Conservation (phyloP, 2,113 vertebrate genomes). For the Dolichallabes microphthalmus region DNA sequence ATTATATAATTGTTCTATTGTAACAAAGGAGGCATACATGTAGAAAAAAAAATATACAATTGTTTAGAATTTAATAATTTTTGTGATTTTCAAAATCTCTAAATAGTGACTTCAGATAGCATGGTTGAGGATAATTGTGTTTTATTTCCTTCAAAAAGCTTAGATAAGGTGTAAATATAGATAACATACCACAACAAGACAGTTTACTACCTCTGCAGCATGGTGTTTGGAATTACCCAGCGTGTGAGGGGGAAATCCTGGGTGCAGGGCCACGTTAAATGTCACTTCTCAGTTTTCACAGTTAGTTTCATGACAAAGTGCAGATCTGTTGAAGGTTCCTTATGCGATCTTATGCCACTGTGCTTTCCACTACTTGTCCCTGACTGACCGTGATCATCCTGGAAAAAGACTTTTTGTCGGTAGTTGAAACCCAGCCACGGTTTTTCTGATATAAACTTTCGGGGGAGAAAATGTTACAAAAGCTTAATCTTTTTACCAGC, state of each 20-base stretch:
- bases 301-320: slow-evolving; percentile 15
- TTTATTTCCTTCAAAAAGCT: neutral
- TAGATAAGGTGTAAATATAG: neutral
- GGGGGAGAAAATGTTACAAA: neutral
- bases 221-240: slow-evolving; percentile 40
- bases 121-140: neutral
- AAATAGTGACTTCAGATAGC: neutral
- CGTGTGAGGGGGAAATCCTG: slow-evolving; percentile 31
- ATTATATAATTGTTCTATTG: neutral
- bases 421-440: neutral
- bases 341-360: neutral
- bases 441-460: neutral
- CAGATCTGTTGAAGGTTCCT: neutral
- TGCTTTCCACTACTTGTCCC: neutral
- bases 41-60: neutral
- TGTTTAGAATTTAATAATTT: neutral
- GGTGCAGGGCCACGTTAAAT: neutral
- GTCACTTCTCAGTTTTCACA: slow-evolving; percentile 18
- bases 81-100: neutral
- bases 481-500: neutral
- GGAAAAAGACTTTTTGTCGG: neutral
- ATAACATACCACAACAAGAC: neutral
- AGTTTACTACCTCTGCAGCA: neutral
- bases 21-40: neutral
- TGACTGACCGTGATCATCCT: neutral